Evolutionary conservation across 1,140 invertebrate genomes (phyloP), one percentile per base, ranked within the genome.

Genomic region (Trigoniulus corallinus): DNA sequence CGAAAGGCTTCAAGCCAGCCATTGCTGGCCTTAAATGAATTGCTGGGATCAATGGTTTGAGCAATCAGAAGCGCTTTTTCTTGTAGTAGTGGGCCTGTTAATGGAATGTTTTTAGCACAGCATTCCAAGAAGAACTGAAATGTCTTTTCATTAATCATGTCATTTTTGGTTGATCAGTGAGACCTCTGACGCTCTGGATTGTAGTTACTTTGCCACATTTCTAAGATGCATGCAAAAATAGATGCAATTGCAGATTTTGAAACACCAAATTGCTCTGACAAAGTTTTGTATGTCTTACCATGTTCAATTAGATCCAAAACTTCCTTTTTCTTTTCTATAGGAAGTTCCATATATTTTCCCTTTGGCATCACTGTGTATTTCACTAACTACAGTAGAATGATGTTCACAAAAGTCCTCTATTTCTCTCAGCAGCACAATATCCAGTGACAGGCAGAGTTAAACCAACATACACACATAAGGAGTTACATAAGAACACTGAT

Each of bases 1-100:
- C 56, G 53, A 41, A 60, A 60, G 23, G 55, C 26, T 22, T 56
- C 54, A 12, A 60, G 47, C 59, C 59, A 60, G 12, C 59, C 59
- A 55, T 57, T 55, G 40, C 57, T 59, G 4, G 56, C 56, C 48
- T 60, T 57, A 41, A 60, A n/a, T n/a, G n/a, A 60, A 49, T 60
- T 56, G 27, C 47, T 54, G 34, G 56, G 53, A 2, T 54, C 56
- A 18, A 60, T 41, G 20, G 54, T 53, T 1, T 48, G n/a, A 44
- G 56, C 59, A 53, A 59, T 57, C 21, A 59, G 56, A 26, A 53
- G 49, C 23, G 59, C 59, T 47, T 60, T 59, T 40, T 54, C 53
- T 37, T 55, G 54, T n/a, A 60, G 27, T 18, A 59, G 53, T 24
- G 57, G 57, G 29, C 59, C 59, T 53, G 54, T 21, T 20, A 37